phyloP scores from a whole-genome alignment of 1,140 invertebrate species.

The Agraylea sexmaculata region DNA sequence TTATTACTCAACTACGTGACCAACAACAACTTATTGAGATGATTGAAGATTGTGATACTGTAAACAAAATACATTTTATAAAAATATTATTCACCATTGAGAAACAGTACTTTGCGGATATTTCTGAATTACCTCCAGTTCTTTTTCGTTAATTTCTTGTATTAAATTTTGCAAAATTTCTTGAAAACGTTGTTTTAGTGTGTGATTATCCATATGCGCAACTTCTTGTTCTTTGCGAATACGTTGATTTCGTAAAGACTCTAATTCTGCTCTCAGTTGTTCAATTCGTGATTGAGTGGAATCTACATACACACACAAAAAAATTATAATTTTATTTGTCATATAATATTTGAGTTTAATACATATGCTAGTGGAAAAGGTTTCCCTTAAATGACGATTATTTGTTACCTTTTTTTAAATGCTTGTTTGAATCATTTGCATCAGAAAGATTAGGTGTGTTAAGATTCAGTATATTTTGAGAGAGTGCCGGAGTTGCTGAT shows the following conservation, averaged over 20 bases:
- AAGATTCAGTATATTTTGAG: too few species aligned
- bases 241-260: slow-evolving; percentile 55
- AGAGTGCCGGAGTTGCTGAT: neutral
- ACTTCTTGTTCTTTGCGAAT: slow-evolving; percentile 72
- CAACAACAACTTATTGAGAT: neutral
- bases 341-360: slow-evolving; percentile 20
- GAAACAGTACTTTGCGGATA: neutral
- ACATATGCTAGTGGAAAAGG: slow-evolving; percentile 24
- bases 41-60: neutral
- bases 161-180: slow-evolving; percentile 65
- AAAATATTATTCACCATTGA: neutral
- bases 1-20: neutral
- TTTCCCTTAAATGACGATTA: slow-evolving; percentile 6
- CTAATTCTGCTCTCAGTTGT: slow-evolving; percentile 54
- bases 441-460: neutral
- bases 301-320: slow-evolving; percentile 33
- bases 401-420: slow-evolving; percentile 24
- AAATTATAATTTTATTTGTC: neutral
- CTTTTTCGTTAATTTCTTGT: slow-evolving; percentile 66
- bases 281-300: slow-evolving; percentile 43
- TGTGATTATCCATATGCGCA: slow-evolving; percentile 74
- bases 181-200: slow-evolving; percentile 70
- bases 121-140: slow-evolving; percentile 64
- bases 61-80: neutral
- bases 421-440: neutral